These are phyloP conservation scores for Hesperia comma DNA, from an alignment of 2,888 invertebrate genomes.

Conservation along the genomic window DNA sequence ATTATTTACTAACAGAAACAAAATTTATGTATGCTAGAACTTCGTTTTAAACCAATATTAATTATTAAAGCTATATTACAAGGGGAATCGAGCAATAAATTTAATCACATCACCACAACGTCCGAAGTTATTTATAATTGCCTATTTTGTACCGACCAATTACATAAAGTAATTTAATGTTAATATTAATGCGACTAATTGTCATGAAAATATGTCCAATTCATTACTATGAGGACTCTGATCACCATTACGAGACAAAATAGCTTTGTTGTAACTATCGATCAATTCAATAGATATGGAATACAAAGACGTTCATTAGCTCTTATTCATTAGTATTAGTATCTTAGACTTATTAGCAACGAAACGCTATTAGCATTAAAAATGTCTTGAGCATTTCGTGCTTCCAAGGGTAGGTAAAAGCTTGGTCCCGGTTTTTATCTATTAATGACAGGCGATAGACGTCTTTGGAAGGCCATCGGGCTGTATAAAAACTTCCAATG, in stretches of 20 bases:
- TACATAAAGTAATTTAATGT: slow-evolving; percentile 28
- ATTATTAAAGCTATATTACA: not conserved
- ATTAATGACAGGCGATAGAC: too few relatives aligned
- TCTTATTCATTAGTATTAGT: too few relatives aligned
- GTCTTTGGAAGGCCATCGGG: too few relatives aligned
- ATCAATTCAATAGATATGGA: not conserved
- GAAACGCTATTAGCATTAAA: too few relatives aligned
- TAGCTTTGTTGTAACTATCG: not conserved
- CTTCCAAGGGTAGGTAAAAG: too few relatives aligned
- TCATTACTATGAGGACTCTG: not conserved
- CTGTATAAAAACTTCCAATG: too few relatives aligned
- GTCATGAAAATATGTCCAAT: slow-evolving; percentile 30
- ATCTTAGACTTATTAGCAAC: too few relatives aligned
- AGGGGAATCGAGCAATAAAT: slow-evolving; percentile 2
- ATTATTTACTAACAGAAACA: too few relatives aligned
- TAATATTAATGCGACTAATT: slow-evolving; percentile 25
- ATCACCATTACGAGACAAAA: not conserved
- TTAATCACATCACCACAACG: slow-evolving; percentile 16
- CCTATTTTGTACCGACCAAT: slow-evolving; percentile 1
- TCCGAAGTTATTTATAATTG: slow-evolving; percentile 25
- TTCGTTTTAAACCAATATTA: not conserved
- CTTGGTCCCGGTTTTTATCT: too few relatives aligned
- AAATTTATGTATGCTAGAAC: too few relatives aligned
- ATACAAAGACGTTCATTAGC: not conserved
- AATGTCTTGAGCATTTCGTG: too few relatives aligned